A percentile compares a stretch with the other conserved stretches of the same genome.
Conservation (phyloP, 2,888 invertebrate species). For the Endotricha flammealis region DNA sequence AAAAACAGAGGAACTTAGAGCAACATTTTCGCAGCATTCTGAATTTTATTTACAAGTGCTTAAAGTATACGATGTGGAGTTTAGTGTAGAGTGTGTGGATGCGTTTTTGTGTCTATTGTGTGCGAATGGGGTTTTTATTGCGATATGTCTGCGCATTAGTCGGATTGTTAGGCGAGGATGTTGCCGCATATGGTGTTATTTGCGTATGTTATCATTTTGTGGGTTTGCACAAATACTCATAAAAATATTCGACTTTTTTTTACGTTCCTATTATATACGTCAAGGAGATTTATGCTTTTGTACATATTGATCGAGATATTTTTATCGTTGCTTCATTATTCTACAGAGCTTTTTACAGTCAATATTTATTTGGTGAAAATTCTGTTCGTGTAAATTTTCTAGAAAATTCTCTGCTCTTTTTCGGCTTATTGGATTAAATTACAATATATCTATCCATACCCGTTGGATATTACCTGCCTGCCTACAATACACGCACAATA, state of each 20-base stretch:
- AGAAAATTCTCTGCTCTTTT: too few relatives aligned
- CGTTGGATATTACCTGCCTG: too few relatives aligned
- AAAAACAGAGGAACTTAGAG: not conserved
- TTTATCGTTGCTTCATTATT: too few relatives aligned
- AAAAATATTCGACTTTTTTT: slow-evolving; percentile 11
- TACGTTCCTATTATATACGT: too few relatives aligned
- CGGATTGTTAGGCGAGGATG: slow-evolving; percentile 19
- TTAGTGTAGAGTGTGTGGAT: slow-evolving; percentile 10
- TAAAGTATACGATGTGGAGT: slow-evolving; percentile 10
- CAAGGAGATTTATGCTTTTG: too few relatives aligned
- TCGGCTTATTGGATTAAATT: too few relatives aligned
- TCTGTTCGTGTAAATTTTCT: too few relatives aligned
- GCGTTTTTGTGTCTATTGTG: slow-evolving; percentile 17
- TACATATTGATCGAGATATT: too few relatives aligned
- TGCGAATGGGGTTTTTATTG: slow-evolving; percentile 22
- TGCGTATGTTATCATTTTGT: slow-evolving; percentile 17
- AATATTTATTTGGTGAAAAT: too few relatives aligned
- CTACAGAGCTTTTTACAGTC: too few relatives aligned
- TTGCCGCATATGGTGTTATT: slow-evolving; percentile 24
- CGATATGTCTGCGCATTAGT: slow-evolving; percentile 22
- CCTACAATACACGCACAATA: too few relatives aligned
- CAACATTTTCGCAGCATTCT: slow-evolving; percentile 2
- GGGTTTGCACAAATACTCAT: slow-evolving; percentile 15
- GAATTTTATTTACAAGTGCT: slow-evolving; percentile 14
- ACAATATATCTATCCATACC: too few relatives aligned